These are phyloP conservation scores for Xanthia icteritia DNA, from an alignment of 2,888 invertebrate genomes.

Conservation along the genomic window DNA sequence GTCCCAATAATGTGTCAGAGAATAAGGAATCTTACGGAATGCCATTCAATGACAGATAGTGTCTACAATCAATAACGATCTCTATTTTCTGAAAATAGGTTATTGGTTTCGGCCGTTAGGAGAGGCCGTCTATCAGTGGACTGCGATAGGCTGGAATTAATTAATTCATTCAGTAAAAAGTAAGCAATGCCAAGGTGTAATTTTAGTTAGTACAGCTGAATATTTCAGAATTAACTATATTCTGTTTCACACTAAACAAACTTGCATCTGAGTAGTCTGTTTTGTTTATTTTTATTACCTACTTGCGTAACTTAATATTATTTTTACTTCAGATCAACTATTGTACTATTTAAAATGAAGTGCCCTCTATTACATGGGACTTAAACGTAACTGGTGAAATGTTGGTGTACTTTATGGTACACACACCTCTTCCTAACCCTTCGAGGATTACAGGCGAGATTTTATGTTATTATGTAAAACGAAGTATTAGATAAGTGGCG, in stretches of 20 bases:
- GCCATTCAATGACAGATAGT: no score
- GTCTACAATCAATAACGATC: no score
- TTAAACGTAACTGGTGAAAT: not conserved
- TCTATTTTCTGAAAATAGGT: no score
- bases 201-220: not conserved
- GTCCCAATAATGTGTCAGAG: no score
- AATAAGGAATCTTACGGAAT: no score
- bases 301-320: not conserved
- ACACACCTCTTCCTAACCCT: not conserved
- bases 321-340: not conserved
- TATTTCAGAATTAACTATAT: not conserved
- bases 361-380: not conserved
- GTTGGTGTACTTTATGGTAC: not conserved
- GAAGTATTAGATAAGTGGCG: not conserved
- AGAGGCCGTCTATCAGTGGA: not conserved
- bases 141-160: not conserved
- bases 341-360: not conserved
- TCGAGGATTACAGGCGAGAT: not conserved
- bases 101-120: no score
- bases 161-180: not conserved
- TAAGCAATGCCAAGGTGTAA: not conserved
- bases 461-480: not conserved
- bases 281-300: not conserved
- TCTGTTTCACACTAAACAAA: not conserved
- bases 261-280: not conserved